phyloP scores from a whole-genome alignment of 2,888 invertebrate genomes.

The Amiota mariae region DNA sequence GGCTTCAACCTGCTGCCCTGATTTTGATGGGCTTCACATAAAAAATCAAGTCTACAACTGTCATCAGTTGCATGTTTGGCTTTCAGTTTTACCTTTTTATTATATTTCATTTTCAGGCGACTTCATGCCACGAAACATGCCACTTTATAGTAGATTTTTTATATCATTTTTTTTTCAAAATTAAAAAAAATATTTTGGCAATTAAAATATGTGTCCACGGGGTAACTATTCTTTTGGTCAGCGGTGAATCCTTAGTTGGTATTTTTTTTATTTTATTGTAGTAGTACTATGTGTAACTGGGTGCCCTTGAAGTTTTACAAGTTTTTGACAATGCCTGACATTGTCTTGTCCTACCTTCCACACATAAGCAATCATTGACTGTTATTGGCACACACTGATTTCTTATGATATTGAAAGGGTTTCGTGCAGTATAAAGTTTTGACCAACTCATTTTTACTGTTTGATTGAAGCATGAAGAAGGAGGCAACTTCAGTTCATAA shows the following conservation, averaged over 20 bases:
- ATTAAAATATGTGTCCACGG: background rate
- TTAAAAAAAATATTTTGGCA: background rate
- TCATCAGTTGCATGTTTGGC: constrained; percentile 49
- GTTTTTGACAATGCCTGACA: background rate
- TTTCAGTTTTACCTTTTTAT: constrained; percentile 43
- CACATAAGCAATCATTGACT: no score
- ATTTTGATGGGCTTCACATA: constrained; percentile 68
- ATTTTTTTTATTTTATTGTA: background rate
- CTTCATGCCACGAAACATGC: no score
- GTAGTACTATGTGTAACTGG: background rate
- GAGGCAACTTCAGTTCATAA: no score
- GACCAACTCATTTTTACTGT: background rate
- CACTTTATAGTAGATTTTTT: no score
- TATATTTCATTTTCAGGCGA: constrained; percentile 23
- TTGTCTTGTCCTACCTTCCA: no score
- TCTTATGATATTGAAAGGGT: no score
- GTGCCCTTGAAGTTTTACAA: constrained; percentile 26
- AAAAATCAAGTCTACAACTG: constrained; percentile 43
- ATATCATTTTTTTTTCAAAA: no score
- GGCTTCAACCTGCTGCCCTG: constrained; percentile 56
- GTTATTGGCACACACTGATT: no score
- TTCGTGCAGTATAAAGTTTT: no score
- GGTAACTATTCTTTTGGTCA: no score
- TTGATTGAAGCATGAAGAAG: no score
- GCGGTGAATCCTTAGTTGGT: no score